phyloP scores from a whole-genome alignment of 2,797 vertebrate genomes.

The Gymnoscopelus braueri region DNA sequence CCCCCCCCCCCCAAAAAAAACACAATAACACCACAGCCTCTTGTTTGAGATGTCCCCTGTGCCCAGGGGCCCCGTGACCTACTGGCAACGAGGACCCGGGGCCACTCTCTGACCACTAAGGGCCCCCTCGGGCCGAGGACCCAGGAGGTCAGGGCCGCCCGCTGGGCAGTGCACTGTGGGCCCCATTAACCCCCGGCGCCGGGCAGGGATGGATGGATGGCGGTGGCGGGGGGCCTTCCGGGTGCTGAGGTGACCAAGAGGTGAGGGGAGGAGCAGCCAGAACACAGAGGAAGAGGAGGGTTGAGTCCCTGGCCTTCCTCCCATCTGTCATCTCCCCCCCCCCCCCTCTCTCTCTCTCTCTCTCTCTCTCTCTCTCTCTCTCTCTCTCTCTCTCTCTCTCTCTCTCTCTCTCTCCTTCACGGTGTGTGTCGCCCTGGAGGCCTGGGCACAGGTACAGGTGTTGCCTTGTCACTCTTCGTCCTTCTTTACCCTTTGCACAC shows the following conservation, averaged over 20 bases:
- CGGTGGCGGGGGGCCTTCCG: too few species aligned
- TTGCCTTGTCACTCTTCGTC: neutral
- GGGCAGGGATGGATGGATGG: too few species aligned
- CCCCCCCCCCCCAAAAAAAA: too few species aligned
- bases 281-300: constrained; percentile 3
- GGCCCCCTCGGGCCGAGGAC: too few species aligned
- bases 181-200: too few species aligned
- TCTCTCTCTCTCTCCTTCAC: neutral
- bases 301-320: neutral
- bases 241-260: neutral
- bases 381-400: neutral
- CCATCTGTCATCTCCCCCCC: neutral
- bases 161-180: too few species aligned
- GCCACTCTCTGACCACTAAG: too few species aligned
- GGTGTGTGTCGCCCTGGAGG: neutral
- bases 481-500: neutral
- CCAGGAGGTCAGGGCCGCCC: too few species aligned
- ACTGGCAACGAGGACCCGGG: too few species aligned
- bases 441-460: neutral
- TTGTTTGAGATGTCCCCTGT: too few species aligned
- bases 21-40: too few species aligned
- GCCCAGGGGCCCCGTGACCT: too few species aligned
- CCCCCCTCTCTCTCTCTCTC: neutral
- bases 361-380: neutral
- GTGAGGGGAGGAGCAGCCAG: neutral